Evolutionary conservation across 2,797 vertebrate species (phyloP).

Genomic region (Triplophysa bombifrons): DNA sequence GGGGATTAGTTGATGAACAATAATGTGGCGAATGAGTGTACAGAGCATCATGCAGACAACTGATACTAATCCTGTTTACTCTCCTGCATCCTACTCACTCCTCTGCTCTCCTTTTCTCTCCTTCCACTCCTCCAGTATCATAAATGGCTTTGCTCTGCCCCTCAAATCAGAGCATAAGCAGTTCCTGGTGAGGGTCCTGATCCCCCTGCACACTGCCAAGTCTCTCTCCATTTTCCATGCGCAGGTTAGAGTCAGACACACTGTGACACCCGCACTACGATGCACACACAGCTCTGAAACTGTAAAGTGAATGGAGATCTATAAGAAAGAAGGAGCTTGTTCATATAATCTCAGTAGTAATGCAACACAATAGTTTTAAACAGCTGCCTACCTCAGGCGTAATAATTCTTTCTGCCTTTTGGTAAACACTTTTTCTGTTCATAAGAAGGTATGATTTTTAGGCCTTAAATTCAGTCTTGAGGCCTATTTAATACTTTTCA

Average conservation of each 20-base stretch:
- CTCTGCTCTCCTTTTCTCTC: neutral
- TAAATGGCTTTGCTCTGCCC: conserved; percentile 90
- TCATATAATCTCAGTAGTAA: too few relatives aligned
- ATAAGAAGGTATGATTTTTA: neutral
- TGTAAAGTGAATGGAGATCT: neutral
- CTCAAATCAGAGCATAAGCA: conserved; percentile 93
- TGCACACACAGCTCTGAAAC: conserved; percentile 12
- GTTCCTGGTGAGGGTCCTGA: conserved; percentile 91
- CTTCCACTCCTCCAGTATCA: conserved; percentile 74
- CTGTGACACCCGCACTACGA: conserved; percentile 31
- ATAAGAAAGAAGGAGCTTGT: too few relatives aligned
- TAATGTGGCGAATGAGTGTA: conserved; percentile 46
- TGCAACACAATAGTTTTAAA: too few relatives aligned
- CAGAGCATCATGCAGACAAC: conserved; percentile 44
- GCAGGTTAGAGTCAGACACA: conserved; percentile 77
- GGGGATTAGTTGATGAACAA: conserved; percentile 40
- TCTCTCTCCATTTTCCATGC: conserved; percentile 92
- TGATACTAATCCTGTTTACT: conserved; percentile 55
- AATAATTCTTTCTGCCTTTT: too few relatives aligned
- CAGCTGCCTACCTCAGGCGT: too few relatives aligned
- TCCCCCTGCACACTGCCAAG: conserved; percentile 90
- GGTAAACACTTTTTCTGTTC: neutral
- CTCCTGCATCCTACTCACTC: neutral
- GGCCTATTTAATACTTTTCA: too few relatives aligned
- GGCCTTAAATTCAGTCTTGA: too few relatives aligned